Conservation (phyloP, 2,888 invertebrate species). For the Cartodere bifasciata region DNA sequence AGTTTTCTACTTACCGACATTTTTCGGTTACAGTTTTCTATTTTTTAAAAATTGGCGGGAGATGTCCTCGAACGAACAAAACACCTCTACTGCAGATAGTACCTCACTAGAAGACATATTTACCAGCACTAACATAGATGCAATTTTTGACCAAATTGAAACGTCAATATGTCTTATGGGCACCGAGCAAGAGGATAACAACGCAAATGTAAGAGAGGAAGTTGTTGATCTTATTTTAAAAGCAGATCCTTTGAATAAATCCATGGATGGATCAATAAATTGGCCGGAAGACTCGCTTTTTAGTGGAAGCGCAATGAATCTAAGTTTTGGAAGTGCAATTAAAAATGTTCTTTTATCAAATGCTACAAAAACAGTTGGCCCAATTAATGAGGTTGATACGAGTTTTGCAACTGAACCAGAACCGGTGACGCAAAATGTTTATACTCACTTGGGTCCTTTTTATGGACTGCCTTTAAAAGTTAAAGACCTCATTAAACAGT, state of each 20-base stretch:
- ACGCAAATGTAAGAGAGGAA: conserved; percentile 1
- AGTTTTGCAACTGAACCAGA: conserved; percentile 14
- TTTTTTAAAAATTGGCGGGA: too few species aligned
- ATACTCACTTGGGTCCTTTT: conserved; percentile 41
- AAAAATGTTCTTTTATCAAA: conserved; percentile 28
- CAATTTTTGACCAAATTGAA: conserved; percentile 39
- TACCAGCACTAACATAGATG: conserved; percentile 9
- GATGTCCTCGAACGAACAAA: too few species aligned
- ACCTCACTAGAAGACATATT: conserved; percentile 7
- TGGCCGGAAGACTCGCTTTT: conserved; percentile 16
- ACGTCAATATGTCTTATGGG: conserved; percentile 39
- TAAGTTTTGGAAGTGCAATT: conserved; percentile 24
- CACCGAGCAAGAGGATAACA: conserved; percentile 12
- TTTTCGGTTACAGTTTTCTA: too few species aligned
- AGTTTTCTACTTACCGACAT: too few species aligned
- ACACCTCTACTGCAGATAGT: too few species aligned
- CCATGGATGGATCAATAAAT: too few species aligned
- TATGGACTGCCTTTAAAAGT: conserved; percentile 68
- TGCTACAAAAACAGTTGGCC: conserved; percentile 20
- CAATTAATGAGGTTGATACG: conserved; percentile 10
- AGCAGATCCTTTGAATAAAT: too few species aligned
- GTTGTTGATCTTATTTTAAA: too few species aligned
- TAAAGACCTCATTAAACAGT: conserved; percentile 54
- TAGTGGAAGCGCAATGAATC: conserved; percentile 16
- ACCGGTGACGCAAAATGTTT: conserved; percentile 11